These are phyloP conservation scores for Choristoneura fumiferana DNA, from an alignment of 1,140 invertebrate species.

Conservation along the genomic window DNA sequence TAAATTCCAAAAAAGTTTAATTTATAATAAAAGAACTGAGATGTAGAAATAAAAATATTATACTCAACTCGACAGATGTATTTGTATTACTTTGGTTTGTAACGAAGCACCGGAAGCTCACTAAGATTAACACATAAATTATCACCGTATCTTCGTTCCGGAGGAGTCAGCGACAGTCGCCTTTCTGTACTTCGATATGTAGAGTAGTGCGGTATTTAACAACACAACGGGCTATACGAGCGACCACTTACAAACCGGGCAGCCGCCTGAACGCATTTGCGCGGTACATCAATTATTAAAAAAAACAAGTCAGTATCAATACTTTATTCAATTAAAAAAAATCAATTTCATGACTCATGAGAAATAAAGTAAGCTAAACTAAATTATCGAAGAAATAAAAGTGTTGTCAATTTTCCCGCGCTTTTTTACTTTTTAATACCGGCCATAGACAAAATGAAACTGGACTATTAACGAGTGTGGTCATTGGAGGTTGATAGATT, in stretches of 20 bases:
- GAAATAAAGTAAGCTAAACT: constrained; percentile 1
- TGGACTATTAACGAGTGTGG: constrained; percentile 46
- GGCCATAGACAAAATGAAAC: constrained; percentile 19
- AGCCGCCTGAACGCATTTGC: constrained; percentile 51
- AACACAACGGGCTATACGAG: constrained; percentile 49
- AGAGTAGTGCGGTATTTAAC: constrained; percentile 72
- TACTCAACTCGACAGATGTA: too few relatives aligned
- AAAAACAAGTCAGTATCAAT: constrained; percentile 24
- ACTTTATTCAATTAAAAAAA: constrained; percentile 3
- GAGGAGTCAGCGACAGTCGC: constrained; percentile 25
- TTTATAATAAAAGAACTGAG: too few relatives aligned
- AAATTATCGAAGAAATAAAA: too few relatives aligned
- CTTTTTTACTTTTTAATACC: background rate
- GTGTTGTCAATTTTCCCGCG: constrained; percentile 26
- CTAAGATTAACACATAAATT: background rate
- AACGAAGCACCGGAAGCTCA: too few relatives aligned
- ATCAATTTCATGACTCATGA: background rate
- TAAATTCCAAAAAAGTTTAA: too few relatives aligned
- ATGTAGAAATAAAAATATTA: too few relatives aligned
- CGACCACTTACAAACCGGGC: constrained; percentile 61
- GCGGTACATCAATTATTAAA: constrained; percentile 24
- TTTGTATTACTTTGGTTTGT: too few relatives aligned
- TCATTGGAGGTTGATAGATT: constrained; percentile 47
- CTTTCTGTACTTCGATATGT: constrained; percentile 52
- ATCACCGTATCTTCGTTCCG: constrained; percentile 14